Base-by-base conservation (phyloP, 2,888 invertebrate species). In the Orthonevra nobilis region DNA sequence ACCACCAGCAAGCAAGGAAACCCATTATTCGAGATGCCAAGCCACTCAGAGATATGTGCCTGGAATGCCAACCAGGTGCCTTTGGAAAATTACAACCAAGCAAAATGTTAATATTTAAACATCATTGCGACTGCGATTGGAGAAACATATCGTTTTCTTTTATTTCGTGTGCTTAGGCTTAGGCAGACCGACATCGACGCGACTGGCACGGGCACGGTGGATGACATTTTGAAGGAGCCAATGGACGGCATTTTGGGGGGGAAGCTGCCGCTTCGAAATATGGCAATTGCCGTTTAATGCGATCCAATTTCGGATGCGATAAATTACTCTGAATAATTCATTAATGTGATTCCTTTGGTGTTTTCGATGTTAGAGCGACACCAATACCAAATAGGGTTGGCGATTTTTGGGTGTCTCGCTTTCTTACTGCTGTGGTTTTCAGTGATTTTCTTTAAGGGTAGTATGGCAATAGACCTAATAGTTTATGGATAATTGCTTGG, bases 281-380 rank as follows among this genome's bases (percentile, higher is more conserved):
- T 83, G 82, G 82, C 83, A 75, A 83, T 83, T 82, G 82, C 82
- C 69, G 81, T 82, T 82, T 83, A 82, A 82, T 83, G 82, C 81
- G 81, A 82, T 79, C 74, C 82, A 83, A 82, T 83, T 81, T 81
- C 70, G 70, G 60, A 70, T 79, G 69, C 79, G 74, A 82, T 83
- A 83, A 82, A 83, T 83, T 83, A 82, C 34, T 56, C 3, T 74
- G 42, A 82, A 81, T 82, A 48, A 82, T 82, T 81, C 66, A 82
- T 64, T 60, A 56, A 82, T 74, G 69, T 60, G 68, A 68, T 81
- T 73, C 73, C 48, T 72, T n/a, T 42, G 23, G n/a, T 44, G 32
- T 60, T n/a, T n/a, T 52, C 10, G 66, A 32, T 54, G 56, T 74
- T 26, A 32, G 42, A 6, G 52, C 46, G 56, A 63, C 26, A 19